These are phyloP conservation scores for Lordiphosa stackelbergi DNA, from an alignment of 1,140 invertebrate genomes.

Conservation along the genomic window DNA sequence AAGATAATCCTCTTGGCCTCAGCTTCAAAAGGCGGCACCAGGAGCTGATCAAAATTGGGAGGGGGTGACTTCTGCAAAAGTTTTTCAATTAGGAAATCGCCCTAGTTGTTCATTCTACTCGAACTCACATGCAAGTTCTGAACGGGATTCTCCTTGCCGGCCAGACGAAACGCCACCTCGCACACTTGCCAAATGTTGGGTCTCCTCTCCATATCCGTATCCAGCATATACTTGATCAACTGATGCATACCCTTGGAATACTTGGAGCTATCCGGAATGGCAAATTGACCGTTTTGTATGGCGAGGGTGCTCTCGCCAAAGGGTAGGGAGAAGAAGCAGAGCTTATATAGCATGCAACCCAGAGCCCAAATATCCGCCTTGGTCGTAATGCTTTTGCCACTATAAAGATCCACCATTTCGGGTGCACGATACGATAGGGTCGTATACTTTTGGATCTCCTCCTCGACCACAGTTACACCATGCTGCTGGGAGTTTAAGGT, in stretches of 20 bases:
- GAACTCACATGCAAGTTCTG: slow-evolving; percentile 88
- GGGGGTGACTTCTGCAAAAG: slow-evolving; percentile 80
- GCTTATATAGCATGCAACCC: slow-evolving; percentile 93
- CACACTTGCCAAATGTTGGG: slow-evolving; percentile 95
- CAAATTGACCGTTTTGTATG: slow-evolving; percentile 94
- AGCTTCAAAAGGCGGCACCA: slow-evolving; percentile 82
- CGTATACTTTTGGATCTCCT: slow-evolving; percentile 96
- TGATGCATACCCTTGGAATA: slow-evolving; percentile 83
- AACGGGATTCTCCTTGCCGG: slow-evolving; percentile 87
- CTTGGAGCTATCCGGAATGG: slow-evolving; percentile 89
- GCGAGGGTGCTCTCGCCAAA: slow-evolving; percentile 96
- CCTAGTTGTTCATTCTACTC: neutral
- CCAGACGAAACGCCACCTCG: slow-evolving; percentile 85
- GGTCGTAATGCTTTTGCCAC: slow-evolving; percentile 91
- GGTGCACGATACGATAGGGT: slow-evolving; percentile 95
- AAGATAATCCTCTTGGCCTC: slow-evolving; percentile 81
- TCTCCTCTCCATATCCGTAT: slow-evolving; percentile 87
- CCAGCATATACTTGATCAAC: slow-evolving; percentile 89
- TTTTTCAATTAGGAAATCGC: neutral
- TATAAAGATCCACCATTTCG: slow-evolving; percentile 97
- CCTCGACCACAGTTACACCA: slow-evolving; percentile 87
- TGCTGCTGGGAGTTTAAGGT: slow-evolving; percentile 85
- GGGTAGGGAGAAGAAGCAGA: slow-evolving; percentile 94
- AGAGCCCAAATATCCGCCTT: slow-evolving; percentile 96
- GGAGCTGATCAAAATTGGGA: slow-evolving; percentile 83